These are phyloP conservation scores for Apostichopus californicus DNA, from an alignment of 35 echinoderm and acorn worm species.

Conservation along the genomic window DNA sequence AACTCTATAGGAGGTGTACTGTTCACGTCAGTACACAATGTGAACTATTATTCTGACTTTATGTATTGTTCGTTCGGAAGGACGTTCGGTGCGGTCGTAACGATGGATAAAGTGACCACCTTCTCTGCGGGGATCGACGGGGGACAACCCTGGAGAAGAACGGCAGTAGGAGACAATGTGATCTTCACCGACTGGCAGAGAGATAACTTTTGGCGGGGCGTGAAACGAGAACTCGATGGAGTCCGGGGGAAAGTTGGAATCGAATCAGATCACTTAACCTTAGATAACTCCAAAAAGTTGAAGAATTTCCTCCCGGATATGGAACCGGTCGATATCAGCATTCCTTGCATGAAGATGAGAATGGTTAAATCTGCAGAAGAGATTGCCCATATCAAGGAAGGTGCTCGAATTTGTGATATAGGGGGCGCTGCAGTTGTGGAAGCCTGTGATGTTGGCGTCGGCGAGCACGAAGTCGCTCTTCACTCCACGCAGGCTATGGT, in stretches of 20 bases:
- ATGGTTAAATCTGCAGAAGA: slow-evolving; percentile 93
- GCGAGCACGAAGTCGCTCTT: slow-evolving; percentile 84
- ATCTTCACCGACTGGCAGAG: slow-evolving; percentile 91
- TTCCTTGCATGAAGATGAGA: slow-evolving; percentile 81
- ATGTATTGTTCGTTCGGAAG: slow-evolving; percentile 87
- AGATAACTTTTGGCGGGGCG: slow-evolving; percentile 85
- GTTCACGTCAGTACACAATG: slow-evolving; percentile 88
- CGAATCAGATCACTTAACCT: slow-evolving; percentile 82
- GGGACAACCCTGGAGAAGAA: slow-evolving; percentile 87
- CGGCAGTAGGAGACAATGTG: slow-evolving; percentile 65
- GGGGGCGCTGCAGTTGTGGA: slow-evolving; percentile 78
- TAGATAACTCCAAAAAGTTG: slow-evolving; percentile 77
- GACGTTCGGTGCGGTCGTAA: slow-evolving; percentile 81
- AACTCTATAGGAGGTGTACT: slow-evolving; percentile 71
- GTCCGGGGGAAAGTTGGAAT: slow-evolving; percentile 76
- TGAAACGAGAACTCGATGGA: slow-evolving; percentile 60
- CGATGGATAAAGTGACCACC: slow-evolving; percentile 75
- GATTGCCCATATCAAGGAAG: slow-evolving; percentile 80
- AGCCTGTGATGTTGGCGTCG: slow-evolving; percentile 71
- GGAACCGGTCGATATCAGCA: slow-evolving; percentile 76
- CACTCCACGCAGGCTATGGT: slow-evolving; percentile 75
- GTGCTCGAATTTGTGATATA: slow-evolving; percentile 78
- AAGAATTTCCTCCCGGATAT: slow-evolving; percentile 61
- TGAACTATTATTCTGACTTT: slow-evolving; percentile 96
- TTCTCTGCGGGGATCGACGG: slow-evolving; percentile 82